phyloP scores from a whole-genome alignment of 1,140 invertebrate species.

The Drosophila trapezifrons region DNA sequence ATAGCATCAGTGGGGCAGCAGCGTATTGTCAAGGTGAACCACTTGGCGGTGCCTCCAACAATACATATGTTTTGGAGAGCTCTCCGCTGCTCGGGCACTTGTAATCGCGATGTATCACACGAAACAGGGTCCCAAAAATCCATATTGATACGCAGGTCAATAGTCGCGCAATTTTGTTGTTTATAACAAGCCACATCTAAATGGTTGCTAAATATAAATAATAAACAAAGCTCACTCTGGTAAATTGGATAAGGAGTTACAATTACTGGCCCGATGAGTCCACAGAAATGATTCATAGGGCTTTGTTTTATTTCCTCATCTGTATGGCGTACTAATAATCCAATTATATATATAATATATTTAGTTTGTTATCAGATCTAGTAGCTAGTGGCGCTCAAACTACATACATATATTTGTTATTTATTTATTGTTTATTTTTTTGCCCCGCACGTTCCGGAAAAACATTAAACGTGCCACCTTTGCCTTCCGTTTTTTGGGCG shows the following conservation, averaged over 20 bases:
- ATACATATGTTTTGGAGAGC: slow-evolving; percentile 32
- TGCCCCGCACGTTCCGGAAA: slow-evolving; percentile 23
- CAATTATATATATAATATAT: slow-evolving; percentile 1
- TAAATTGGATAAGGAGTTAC: slow-evolving; percentile 19
- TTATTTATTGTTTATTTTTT: slow-evolving; percentile 15
- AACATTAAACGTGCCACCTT: slow-evolving; percentile 9
- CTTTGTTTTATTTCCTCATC: slow-evolving; percentile 22
- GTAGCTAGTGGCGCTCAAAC: slow-evolving; percentile 8
- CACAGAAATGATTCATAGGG: slow-evolving; percentile 12
- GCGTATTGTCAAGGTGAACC: slow-evolving; percentile 71
- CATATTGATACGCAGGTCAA: slow-evolving; percentile 31
- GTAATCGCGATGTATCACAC: slow-evolving; percentile 28
- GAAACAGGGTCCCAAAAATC: slow-evolving; percentile 15
- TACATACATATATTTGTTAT: slow-evolving; percentile 14
- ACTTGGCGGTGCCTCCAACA: slow-evolving; percentile 54
- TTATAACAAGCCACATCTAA: slow-evolving; percentile 13
- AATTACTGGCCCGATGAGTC: slow-evolving; percentile 5
- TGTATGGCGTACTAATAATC: slow-evolving; percentile 8
- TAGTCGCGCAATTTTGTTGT: slow-evolving; percentile 15
- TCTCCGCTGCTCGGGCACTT: slow-evolving; percentile 21
- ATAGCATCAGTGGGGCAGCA: slow-evolving; percentile 34
- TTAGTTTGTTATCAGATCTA: slow-evolving; percentile 20
- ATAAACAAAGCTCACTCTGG: not conserved
- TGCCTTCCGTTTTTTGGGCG: not conserved
- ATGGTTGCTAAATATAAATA: not conserved